Base-by-base conservation (phyloP, 2,113 vertebrate species). In the Cervus canadensis region DNA sequence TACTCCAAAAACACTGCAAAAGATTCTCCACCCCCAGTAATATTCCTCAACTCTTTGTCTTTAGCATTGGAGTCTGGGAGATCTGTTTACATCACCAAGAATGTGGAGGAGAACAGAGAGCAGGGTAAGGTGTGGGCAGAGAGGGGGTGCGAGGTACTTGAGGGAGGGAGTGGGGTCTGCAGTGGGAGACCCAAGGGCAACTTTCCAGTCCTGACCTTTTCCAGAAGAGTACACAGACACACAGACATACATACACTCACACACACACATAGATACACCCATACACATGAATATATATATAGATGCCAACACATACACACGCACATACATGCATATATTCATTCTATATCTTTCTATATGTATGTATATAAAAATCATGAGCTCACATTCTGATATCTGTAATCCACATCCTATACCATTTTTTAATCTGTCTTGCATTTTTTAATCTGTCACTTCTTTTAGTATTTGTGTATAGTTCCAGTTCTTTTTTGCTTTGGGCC, bases 71-170 rank as follows among this genome's bases (percentile, higher is more conserved):
- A 26, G 23, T 64, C 74, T 17, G 30, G 15, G 57, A 30, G 14
- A 81, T 23, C 11, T 43, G 13, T 16, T 84, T 36, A 56, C 7
- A 19, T 48, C 15, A 45, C 10, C 48, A 57, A 21, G 43, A 50
- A 11, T 2, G 2, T 59, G 64, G 26, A 33, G 11, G 21, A 82
- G 64, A 95, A 54, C 13, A 7, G 14, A 48, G 3, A 43, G 19
- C 40, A 5, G 13, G 12, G 23, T 5, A 28, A 57, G 16, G 36
- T 6, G 6, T 8, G 30, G 57, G 40, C 36, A 10, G 50, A 59
- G 3, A 14, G 9, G 26, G 0, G 0, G 28, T 1, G 40, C 3
- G 0, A 8, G 43, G 62, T 25, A n/a, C 48, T 2, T 17, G 40
- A 64, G 15, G 7, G 17, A 52, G 50, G 33, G 33, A 2, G 19